Base-by-base conservation (phyloP, 2,888 invertebrate species). In the Polydrusus tereticollis region DNA sequence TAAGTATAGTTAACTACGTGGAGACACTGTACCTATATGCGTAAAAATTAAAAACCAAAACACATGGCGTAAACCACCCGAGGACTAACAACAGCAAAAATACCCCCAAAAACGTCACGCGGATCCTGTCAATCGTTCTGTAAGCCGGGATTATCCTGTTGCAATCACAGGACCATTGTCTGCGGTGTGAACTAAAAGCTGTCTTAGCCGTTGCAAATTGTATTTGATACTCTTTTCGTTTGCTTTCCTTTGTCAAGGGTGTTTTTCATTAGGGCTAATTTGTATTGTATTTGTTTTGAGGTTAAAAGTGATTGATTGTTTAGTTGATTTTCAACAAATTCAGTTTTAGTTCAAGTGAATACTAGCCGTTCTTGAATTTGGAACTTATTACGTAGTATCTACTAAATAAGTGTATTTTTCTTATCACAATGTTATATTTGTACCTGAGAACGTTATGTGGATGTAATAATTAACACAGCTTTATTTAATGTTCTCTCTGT, bases 91-190 rank as follows among this genome's bases (percentile, higher is more conserved):
- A 5, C 50, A 50, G 18, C 52, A 29, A 16, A 55, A 36, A 12
- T 29, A 2, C 21, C 62, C 62, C 47, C 16, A 29, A 33, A 75
- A 77, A 77, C 74, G 77, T 77, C 77, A 80, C 60, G 72, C 60
- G 72, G 78, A 79, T 79, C 79, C 82, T 83, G 84, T 83, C 84
- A 84, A 84, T 84, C 82, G 83, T 79, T 81, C 76, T 80, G 82
- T 84, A 85, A 85, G 83, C 85, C 83, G 47, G 83, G 85, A 85
- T 85, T 84, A 85, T 85, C 85, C 84, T 82, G 80, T 78, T 77
- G 84, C 85, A 85, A 85, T 85, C 85, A 85, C 85, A 81, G 83
- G 82, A 72, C 84, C 79, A 85, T 85, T 85, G 85, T 85, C 80
- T 78, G 78, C 77, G 84, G 85, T 85, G 85, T 84, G 85, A 85